Evolutionary conservation across 2,113 vertebrate genomes (phyloP).

Genomic region (Hippopotamus amphibius): DNA sequence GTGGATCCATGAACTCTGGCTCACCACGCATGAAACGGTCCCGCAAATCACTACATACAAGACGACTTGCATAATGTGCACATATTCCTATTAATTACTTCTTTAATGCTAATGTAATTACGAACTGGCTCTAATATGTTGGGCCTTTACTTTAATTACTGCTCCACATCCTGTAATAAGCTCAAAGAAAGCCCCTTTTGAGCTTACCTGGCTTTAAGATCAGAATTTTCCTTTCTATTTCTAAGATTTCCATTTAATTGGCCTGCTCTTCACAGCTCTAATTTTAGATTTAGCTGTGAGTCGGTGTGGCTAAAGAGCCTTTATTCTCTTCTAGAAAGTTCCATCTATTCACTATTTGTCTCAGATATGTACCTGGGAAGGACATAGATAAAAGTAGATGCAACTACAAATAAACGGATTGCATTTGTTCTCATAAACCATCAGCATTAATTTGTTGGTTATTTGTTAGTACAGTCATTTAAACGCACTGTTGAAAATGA

Average conservation of each 20-base stretch:
- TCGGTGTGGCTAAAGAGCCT: background rate
- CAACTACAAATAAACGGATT: constrained; percentile 4
- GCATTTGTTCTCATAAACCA: background rate
- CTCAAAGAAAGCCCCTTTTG: constrained; percentile 23
- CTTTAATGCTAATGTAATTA: constrained; percentile 62
- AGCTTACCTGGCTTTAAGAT: constrained; percentile 14
- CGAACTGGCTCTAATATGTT: constrained; percentile 17
- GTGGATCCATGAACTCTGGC: constrained; percentile 46
- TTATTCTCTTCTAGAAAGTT: background rate
- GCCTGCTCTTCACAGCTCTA: background rate
- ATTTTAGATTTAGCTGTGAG: background rate
- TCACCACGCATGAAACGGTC: constrained; percentile 61
- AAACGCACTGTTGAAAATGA: background rate
- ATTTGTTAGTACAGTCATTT: background rate
- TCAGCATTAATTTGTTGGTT: background rate
- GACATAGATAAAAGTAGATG: background rate
- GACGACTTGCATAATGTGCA: background rate
- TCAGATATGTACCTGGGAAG: background rate
- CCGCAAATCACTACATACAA: constrained; percentile 34
- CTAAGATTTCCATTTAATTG: constrained; percentile 59
- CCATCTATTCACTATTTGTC: background rate
- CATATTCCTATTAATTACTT: constrained; percentile 66
- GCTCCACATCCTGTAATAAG: constrained; percentile 24
- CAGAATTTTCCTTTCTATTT: constrained; percentile 16
- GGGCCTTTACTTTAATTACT: constrained; percentile 51